Evolutionary conservation across 2,888 invertebrate species (phyloP).

Genomic region (Drosophila quinaria): DNA sequence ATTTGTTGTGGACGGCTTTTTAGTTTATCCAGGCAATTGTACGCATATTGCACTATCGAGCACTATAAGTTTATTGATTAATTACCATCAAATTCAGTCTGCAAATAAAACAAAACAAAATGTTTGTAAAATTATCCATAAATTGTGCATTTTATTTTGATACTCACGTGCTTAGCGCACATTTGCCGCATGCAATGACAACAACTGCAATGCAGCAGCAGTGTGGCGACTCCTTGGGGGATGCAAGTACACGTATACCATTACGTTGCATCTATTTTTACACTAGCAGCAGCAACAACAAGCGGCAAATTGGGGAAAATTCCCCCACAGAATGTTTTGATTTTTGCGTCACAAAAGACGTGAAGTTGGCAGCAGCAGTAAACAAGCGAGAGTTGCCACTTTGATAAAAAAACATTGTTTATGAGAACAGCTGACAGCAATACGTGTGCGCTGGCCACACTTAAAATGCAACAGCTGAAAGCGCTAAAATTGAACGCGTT

Average conservation of each 20-base stretch:
- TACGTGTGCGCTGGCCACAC: conserved; percentile 15
- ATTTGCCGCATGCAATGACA: conserved; percentile 47
- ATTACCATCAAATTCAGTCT: conserved; percentile 7
- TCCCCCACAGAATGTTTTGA: conserved; percentile 47
- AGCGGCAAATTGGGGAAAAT: conserved; percentile 40
- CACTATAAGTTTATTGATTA: neutral
- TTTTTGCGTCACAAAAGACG: conserved; percentile 25
- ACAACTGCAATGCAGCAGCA: conserved; percentile 59
- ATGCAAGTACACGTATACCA: conserved; percentile 57
- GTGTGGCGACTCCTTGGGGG: conserved; percentile 44
- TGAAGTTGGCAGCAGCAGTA: neutral
- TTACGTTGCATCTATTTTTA: conserved; percentile 28
- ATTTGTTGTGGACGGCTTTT: conserved; percentile 49
- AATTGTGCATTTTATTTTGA: conserved; percentile 16
- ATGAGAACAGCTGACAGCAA: conserved; percentile 14
- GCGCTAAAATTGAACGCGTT: neutral
- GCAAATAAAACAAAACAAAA: conserved; percentile 3
- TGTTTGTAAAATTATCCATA: neutral
- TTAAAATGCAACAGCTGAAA: conserved; percentile 5
- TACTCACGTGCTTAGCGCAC: conserved; percentile 54
- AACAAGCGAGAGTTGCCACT: conserved; percentile 9
- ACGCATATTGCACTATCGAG: conserved; percentile 26
- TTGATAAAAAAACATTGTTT: neutral
- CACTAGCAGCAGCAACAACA: conserved; percentile 47
- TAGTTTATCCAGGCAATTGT: neutral